Evolutionary conservation across 30 jellyfish, hydroid and myxozoan species (phyloP).

Genomic region (Hydra vulgaris): DNA sequence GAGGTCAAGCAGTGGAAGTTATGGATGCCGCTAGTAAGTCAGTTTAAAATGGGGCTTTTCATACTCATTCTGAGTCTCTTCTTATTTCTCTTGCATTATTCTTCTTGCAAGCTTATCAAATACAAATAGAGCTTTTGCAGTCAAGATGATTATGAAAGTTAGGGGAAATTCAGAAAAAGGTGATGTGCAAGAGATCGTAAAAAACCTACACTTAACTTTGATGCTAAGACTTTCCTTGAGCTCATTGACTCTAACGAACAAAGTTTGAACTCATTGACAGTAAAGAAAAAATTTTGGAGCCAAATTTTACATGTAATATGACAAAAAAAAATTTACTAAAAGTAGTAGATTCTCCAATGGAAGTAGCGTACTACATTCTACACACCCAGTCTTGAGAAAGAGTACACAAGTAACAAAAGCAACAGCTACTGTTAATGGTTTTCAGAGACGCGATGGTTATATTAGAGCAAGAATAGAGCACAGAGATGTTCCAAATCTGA

Average conservation of each 20-base stretch:
- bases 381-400: background rate
- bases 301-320: background rate
- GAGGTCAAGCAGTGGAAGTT: background rate
- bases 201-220: background rate
- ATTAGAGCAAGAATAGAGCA: background rate
- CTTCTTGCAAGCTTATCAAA: background rate
- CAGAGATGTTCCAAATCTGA: background rate
- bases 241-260: background rate
- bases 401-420: no score
- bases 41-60: background rate
- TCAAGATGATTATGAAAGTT: background rate
- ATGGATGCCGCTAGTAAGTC: background rate
- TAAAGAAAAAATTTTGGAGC: background rate
- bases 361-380: background rate
- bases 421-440: no score
- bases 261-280: no score
- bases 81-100: background rate
- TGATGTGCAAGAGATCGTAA: background rate
- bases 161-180: background rate
- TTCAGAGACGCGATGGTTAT: no score
- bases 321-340: background rate
- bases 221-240: background rate
- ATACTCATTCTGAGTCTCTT: background rate
- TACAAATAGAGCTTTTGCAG: background rate
- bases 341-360: background rate